These are phyloP conservation scores for Diarsia mendica DNA, from an alignment of 2,888 invertebrate species.

Conservation along the genomic window DNA sequence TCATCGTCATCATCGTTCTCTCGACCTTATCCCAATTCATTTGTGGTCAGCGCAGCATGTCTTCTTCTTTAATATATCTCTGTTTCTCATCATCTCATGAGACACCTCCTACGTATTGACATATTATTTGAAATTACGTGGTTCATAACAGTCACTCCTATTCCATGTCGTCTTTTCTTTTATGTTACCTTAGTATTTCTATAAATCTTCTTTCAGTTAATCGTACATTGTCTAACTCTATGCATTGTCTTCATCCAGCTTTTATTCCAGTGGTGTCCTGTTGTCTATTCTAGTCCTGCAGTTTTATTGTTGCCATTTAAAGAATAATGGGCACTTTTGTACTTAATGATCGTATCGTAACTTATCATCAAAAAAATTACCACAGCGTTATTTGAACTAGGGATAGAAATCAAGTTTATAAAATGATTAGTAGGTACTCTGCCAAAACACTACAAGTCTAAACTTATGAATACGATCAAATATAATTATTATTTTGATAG, in stretches of 20 bases:
- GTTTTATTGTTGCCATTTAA: neutral
- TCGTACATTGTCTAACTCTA: neutral
- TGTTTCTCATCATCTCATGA: too few species aligned
- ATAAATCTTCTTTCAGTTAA: neutral
- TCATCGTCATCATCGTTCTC: too few species aligned
- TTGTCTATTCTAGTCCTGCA: neutral
- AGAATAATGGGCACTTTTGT: too few species aligned
- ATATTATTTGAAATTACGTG: neutral
- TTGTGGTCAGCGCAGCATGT: too few species aligned
- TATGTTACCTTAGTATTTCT: neutral
- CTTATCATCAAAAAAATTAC: neutral
- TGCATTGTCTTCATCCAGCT: neutral
- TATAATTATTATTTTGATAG: conserved; percentile 25
- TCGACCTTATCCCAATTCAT: too few species aligned
- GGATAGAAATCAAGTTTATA: neutral
- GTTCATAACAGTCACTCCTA: neutral
- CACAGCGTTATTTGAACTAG: neutral
- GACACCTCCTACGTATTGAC: too few species aligned
- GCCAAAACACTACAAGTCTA: conserved; percentile 11
- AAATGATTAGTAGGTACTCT: neutral
- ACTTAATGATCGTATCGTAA: neutral
- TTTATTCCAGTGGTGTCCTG: neutral
- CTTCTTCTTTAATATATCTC: too few species aligned
- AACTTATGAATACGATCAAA: conserved; percentile 20
- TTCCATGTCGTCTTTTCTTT: neutral